Conservation (phyloP, 2,888 invertebrate species). For the Drosophila hawaiiensis region DNA sequence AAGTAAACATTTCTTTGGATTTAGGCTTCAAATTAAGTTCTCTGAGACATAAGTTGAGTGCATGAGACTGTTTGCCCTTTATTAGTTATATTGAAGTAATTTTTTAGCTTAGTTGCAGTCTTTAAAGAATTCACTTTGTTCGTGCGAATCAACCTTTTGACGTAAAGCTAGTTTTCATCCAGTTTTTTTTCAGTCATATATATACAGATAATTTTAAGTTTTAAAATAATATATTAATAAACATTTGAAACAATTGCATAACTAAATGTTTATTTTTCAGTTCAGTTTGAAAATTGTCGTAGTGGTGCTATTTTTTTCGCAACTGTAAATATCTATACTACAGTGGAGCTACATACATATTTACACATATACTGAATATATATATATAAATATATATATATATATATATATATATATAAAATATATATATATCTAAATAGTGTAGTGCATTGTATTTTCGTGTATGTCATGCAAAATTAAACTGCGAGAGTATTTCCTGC, state of each 20-base stretch:
- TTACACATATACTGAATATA: neutral
- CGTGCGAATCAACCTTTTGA: neutral
- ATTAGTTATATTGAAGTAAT: neutral
- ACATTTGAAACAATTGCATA: neutral
- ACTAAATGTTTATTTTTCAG: neutral
- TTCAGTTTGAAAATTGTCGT: neutral
- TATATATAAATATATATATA: constrained; percentile 5
- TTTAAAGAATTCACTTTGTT: neutral
- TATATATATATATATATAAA: constrained; percentile 2
- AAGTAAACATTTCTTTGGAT: neutral
- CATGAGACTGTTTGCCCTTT: neutral
- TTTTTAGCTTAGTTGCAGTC: neutral
- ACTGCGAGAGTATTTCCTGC: constrained; percentile 64
- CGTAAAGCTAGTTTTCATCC: neutral
- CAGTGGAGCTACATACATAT: constrained; percentile 12
- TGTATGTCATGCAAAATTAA: constrained; percentile 43
- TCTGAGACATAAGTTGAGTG: neutral
- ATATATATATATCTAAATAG: neutral
- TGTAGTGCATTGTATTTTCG: constrained; percentile 31
- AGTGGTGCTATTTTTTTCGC: neutral
- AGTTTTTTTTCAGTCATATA: neutral
- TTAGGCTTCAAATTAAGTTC: neutral
- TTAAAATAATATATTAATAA: neutral
- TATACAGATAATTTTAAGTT: neutral
- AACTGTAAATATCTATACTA: neutral